Evolutionary conservation across 2,113 vertebrate species (phyloP).

Genomic region (Hucho hucho): DNA sequence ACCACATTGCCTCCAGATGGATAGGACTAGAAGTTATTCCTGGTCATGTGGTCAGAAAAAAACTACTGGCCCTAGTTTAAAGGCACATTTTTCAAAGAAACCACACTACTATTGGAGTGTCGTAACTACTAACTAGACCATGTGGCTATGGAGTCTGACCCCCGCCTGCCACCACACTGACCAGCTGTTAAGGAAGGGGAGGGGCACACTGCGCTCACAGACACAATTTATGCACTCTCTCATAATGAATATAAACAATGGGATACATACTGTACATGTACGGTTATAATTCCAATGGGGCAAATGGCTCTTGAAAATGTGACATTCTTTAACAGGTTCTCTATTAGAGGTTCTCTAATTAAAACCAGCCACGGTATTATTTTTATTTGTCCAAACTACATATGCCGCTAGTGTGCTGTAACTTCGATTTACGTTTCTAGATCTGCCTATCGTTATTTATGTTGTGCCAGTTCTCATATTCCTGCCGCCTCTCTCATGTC

Average conservation of each 20-base stretch:
- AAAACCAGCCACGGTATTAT: background rate
- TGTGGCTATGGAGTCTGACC: background rate
- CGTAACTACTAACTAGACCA: background rate
- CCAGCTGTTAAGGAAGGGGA: conserved; percentile 16
- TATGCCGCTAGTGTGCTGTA: background rate
- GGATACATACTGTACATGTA: background rate
- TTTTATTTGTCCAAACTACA: background rate
- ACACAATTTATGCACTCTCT: background rate
- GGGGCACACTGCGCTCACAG: conserved; percentile 47
- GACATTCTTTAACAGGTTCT: background rate
- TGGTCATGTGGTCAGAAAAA: no score
- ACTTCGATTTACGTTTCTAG: background rate
- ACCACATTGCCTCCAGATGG: background rate
- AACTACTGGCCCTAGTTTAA: background rate
- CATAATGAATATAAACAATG: no score
- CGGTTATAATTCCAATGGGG: background rate
- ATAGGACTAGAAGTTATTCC: no score
- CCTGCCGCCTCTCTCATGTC: conserved; percentile 4
- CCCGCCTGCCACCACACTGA: background rate
- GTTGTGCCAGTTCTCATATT: background rate
- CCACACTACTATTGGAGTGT: background rate
- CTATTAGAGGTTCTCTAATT: background rate
- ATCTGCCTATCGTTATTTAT: background rate
- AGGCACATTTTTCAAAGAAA: background rate
- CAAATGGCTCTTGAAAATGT: background rate